Percentiles rank a stretch among this genome's conserved stretches.
These are phyloP conservation scores for Pogonocichla stellata DNA, from an alignment of 2,113 vertebrate species.

Conservation along the genomic window DNA sequence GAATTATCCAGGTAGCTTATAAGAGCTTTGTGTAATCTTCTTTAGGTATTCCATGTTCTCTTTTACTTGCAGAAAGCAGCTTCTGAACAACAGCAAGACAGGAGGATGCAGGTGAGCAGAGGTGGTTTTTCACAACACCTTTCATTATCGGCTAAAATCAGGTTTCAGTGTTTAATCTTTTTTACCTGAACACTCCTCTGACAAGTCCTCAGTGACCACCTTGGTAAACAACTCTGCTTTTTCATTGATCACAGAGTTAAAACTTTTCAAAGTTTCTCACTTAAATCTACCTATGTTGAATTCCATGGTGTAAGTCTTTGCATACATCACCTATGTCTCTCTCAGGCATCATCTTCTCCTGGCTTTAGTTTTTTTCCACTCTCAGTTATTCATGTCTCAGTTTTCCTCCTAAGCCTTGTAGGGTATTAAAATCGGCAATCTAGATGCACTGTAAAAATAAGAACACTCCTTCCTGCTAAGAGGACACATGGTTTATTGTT, in stretches of 20 bases:
- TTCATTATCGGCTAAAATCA: not conserved
- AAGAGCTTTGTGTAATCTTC: not conserved
- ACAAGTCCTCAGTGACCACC: not conserved
- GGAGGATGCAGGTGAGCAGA: not conserved
- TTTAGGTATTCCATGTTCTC: not conserved
- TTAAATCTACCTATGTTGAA: not conserved
- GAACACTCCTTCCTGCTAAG: not conserved
- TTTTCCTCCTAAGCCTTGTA: not conserved
- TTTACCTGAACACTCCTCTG: not conserved
- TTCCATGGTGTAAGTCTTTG: not conserved
- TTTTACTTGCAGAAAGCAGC: not conserved
- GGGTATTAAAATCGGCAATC: conserved; percentile 1
- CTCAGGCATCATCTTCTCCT: not conserved
- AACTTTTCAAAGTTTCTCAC: not conserved
- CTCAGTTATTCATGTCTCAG: not conserved
- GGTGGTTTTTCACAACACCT: not conserved
- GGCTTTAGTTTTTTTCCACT: not conserved
- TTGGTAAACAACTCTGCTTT: not conserved
- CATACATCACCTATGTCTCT: not conserved
- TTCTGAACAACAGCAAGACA: not conserved
- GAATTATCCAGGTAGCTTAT: not conserved
- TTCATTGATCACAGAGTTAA: not conserved
- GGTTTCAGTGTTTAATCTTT: not conserved
- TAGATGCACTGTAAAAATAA: not conserved
- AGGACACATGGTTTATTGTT: conserved; percentile 24